Evolutionary conservation across 2,797 vertebrate genomes (phyloP).

Genomic region (Rhincodon typus): DNA sequence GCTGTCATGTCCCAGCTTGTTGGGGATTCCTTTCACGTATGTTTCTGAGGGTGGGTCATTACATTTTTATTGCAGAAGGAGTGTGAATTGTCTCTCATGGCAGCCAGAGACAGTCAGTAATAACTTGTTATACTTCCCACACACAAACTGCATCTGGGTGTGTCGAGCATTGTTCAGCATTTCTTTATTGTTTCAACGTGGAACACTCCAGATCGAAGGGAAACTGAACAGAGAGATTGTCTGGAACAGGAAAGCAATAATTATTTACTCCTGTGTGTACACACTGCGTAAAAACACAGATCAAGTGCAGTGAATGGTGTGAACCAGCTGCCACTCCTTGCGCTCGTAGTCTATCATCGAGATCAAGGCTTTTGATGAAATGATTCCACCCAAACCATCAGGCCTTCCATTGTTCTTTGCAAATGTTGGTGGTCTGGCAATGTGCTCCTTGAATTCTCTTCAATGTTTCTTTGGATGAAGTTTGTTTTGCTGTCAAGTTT

Average conservation of each 20-base stretch:
- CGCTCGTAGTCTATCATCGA: neutral
- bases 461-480: neutral
- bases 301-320: neutral
- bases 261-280: neutral
- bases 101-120: neutral
- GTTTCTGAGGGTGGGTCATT: conserved; percentile 3
- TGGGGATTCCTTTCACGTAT: neutral
- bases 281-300: neutral
- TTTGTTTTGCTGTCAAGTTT: neutral
- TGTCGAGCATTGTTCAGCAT: neutral
- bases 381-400: neutral
- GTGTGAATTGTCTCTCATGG: neutral
- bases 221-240: neutral
- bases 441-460: neutral
- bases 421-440: neutral
- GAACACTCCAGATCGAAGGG: neutral
- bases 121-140: neutral
- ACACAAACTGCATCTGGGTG: neutral
- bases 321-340: neutral
- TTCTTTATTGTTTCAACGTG: neutral
- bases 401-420: neutral
- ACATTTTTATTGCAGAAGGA: neutral
- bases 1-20: neutral
- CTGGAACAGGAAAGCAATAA: neutral
- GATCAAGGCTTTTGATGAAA: neutral